Evolutionary conservation across 2,113 vertebrate genomes (phyloP).

Genomic region (Upupa epops): DNA sequence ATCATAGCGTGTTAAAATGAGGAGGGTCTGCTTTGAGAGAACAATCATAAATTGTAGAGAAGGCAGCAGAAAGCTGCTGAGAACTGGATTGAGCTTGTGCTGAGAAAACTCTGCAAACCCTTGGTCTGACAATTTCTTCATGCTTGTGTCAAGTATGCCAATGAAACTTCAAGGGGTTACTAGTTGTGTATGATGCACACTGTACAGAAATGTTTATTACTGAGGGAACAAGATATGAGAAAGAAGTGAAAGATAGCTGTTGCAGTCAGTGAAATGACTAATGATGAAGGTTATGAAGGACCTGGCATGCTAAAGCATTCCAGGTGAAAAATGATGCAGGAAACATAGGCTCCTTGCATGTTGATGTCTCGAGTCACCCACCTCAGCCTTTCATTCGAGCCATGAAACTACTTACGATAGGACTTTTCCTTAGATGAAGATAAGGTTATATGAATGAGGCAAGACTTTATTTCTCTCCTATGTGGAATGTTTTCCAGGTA

Average conservation of each 20-base stretch:
- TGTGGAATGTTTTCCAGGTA: not conserved
- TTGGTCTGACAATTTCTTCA: not conserved
- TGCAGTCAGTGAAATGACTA: not conserved
- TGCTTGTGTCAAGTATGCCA: not conserved
- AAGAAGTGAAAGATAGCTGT: not conserved
- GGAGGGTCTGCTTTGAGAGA: not conserved
- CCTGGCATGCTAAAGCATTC: not conserved
- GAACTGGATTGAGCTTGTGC: not conserved
- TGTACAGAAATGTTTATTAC: not conserved
- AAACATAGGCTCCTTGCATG: not conserved
- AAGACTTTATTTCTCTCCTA: not conserved
- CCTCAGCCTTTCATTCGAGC: not conserved
- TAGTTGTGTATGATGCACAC: not conserved
- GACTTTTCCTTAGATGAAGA: not conserved
- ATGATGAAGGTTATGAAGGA: not conserved
- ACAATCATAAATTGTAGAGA: not conserved
- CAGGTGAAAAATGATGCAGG: not conserved
- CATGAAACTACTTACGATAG: not conserved
- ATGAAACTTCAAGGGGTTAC: not conserved
- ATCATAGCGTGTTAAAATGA: not conserved
- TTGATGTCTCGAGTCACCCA: not conserved
- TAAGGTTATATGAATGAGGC: not conserved
- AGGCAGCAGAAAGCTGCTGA: not conserved
- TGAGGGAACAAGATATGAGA: not conserved
- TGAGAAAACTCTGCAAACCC: not conserved